Base-by-base conservation (phyloP, 2,113 vertebrate species). In the Tringa solitaria region DNA sequence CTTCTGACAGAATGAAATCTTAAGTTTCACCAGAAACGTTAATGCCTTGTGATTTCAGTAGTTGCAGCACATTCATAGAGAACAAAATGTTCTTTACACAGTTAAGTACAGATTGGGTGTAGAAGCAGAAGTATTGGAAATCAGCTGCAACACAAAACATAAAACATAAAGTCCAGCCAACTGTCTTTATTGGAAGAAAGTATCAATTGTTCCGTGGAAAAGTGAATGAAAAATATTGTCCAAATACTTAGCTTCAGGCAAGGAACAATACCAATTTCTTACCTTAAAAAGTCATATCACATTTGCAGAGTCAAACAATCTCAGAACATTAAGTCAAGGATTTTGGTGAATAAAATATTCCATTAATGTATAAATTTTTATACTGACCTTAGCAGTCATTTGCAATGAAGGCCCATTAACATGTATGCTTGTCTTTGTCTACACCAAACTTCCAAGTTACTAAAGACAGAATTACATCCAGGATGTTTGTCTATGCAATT, bases 91-190 rank as follows among this genome's bases (percentile, higher is more conserved):
- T 84, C 16, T 50, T 90, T 67, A 45, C 14, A 17, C 13, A 35
- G 16, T 4, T 74, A 56, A 57, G 9, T 24, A 68, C 4, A 51
- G 12, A 23, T 27, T 57, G 2, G 0, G 0, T n/a, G 8, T 32
- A 60, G 26, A 72, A 69, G 8, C 1, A 2, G 16, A 56, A 76
- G 6, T n/a, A 30, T 83, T 26, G 28, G 28, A 33, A 81, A 75
- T 32, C 16, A 75, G 3, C 1, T 46, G 48, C 21, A 59, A 64
- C 8, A 41, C 12, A 33, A 39, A 56, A 54, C 3, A 1, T 14
- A 21, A 39, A 11, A 80, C 7, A 3, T 18, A 61, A 48, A 4
- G 22, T 60, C 9, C 14, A 59, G 32, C 4, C 35, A 80, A 6
- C 12, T 30, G 28, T 12, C 5, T 23, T 63, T 46, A 23, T 33